Evolutionary conservation across 2,888 invertebrate species (phyloP), one percentile per base, ranked within the genome.

Genomic region (Euplexia lucipara): DNA sequence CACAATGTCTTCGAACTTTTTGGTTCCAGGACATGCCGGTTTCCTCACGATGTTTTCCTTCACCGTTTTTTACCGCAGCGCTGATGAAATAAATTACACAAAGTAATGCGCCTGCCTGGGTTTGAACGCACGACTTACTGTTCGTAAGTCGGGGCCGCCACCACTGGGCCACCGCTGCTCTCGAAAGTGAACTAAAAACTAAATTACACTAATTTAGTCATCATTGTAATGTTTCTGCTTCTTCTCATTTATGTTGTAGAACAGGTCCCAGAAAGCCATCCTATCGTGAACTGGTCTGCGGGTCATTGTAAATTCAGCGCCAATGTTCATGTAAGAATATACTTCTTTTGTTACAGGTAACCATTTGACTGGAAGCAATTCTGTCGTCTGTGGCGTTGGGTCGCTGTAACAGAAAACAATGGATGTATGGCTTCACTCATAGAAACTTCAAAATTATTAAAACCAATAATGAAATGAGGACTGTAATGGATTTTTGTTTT

Each of bases 211-310:
- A n/a, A n/a, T n/a, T n/a, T 41, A 14, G 9, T 35, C 2, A 30
- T 18, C 10, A 1, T 48, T 16, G 39, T 22, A 32, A 49, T 20
- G 20, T 16, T 8, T 62, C 35, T 73, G 59, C 18, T 52, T 69
- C 16, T 81, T 52, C 48, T 64, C 62, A 18, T 86, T 86, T 4
- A 82, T 45, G 51, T 78, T 75, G 47, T 83, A 88, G 61, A 90
- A 88, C 4, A 89, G 70, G 22, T 90, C 83, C 86, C 88, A 88
- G 64, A 88, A 90, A 0, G 89, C 83, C 83, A 90, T 84, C 48
- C 90, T 79, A 3, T 76, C 49, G 20, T 85, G 77, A 9, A 81
- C 82, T 9, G 88, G 88, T 49, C 86, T 79, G 2, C 70, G 82
- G 3, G 65, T 76, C 30, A 86, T 57, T n/a, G 57, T 64, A 2